These are phyloP conservation scores for Luperina nickerlii DNA, from an alignment of 2,888 invertebrate genomes.

Conservation along the genomic window DNA sequence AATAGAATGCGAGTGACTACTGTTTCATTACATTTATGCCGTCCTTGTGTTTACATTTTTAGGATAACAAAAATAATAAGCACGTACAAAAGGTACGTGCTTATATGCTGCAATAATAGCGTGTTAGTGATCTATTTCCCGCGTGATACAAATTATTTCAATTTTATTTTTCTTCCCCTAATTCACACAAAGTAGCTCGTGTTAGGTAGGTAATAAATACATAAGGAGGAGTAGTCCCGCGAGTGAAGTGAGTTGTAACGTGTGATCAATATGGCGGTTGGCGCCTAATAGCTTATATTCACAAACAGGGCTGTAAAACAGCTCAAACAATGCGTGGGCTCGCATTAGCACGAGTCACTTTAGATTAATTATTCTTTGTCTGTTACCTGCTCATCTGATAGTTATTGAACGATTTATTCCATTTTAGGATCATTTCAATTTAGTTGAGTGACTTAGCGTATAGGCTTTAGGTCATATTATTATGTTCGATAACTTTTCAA, in stretches of 20 bases:
- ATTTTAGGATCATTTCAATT: constrained; percentile 9
- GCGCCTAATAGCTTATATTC: constrained; percentile 43
- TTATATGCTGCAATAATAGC: background rate
- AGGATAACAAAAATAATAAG: background rate
- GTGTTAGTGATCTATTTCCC: constrained; percentile 29
- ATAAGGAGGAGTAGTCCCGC: constrained; percentile 24
- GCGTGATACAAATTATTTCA: constrained; percentile 23
- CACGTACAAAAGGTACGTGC: background rate
- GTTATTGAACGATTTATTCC: background rate
- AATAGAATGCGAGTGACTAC: constrained; percentile 29
- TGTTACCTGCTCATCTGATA: constrained; percentile 16
- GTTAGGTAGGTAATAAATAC: constrained; percentile 11
- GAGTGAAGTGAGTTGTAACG: constrained; percentile 31
- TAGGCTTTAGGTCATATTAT: background rate
- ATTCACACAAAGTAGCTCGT: background rate
- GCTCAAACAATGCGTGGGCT: constrained; percentile 37
- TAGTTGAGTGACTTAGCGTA: constrained; percentile 2
- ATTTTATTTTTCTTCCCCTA: constrained; percentile 22
- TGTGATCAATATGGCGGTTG: constrained; percentile 46
- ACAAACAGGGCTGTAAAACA: constrained; percentile 34
- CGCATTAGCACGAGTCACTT: constrained; percentile 25
- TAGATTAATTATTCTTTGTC: constrained; percentile 15
- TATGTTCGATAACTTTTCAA: constrained; percentile 4
- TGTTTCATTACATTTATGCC: constrained; percentile 24
- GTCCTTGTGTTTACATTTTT: constrained; percentile 18